A percentile compares a stretch with the other conserved stretches of the same genome.
Conservation (phyloP, 2,797 vertebrate species). For the Neosalanx taihuensis region DNA sequence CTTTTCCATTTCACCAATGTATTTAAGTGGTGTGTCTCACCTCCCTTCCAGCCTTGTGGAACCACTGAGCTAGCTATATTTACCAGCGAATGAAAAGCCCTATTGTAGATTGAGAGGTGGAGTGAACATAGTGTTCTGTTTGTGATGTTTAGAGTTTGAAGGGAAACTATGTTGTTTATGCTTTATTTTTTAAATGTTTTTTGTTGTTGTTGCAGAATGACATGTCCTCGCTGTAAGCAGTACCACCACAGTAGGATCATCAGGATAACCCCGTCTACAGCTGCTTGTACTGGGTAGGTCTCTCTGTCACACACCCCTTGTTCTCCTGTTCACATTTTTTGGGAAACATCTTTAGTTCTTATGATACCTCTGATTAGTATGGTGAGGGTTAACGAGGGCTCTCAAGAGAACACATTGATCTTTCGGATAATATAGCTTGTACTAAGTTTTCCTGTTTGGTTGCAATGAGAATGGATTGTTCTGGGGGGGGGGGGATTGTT, state of each 20-base stretch:
- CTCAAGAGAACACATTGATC: slow-evolving; percentile 20
- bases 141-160: slow-evolving; percentile 23
- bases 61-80: slow-evolving; percentile 57
- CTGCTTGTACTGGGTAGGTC: slow-evolving; percentile 58
- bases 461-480: neutral
- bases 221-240: slow-evolving; percentile 64
- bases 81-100: slow-evolving; percentile 53
- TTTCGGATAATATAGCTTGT: neutral
- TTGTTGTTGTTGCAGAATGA: slow-evolving; percentile 63
- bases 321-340: too few relatives aligned
- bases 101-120: slow-evolving; percentile 43
- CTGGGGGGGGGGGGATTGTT: neutral
- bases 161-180: slow-evolving; percentile 20
- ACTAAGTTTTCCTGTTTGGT: neutral
- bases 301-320: too few relatives aligned
- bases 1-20: slow-evolving; percentile 38
- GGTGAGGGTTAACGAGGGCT: slow-evolving; percentile 29
- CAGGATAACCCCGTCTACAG: slow-evolving; percentile 41
- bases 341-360: too few relatives aligned
- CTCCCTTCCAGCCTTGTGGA: slow-evolving; percentile 45
- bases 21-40: slow-evolving; percentile 42
- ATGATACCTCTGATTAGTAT: neutral
- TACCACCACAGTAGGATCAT: slow-evolving; percentile 47
- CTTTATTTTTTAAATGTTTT: slow-evolving; percentile 19
- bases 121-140: slow-evolving; percentile 36